Conservation (phyloP, 1,140 invertebrate species). For the Habropoda laboriosa region DNA sequence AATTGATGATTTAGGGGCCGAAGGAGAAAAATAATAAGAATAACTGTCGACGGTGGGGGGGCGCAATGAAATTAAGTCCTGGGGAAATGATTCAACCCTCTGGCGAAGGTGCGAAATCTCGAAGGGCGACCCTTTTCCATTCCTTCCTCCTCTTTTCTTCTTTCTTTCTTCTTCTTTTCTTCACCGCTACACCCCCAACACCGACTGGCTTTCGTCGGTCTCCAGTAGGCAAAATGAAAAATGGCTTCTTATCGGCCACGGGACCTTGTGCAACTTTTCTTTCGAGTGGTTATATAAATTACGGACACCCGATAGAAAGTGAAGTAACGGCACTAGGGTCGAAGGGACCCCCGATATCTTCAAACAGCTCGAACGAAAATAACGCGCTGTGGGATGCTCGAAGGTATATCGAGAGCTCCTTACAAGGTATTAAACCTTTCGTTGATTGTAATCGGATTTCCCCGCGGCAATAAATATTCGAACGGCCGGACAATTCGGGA, state of each 20-base stretch:
- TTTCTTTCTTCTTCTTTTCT: slow-evolving; percentile 45
- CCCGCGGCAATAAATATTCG: neutral
- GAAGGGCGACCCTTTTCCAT: slow-evolving; percentile 39
- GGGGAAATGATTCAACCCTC: slow-evolving; percentile 18
- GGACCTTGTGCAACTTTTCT: slow-evolving; percentile 42
- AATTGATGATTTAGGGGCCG: slow-evolving; percentile 44
- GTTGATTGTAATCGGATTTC: slow-evolving; percentile 14
- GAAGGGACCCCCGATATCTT: slow-evolving; percentile 16
- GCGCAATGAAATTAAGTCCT: slow-evolving; percentile 38
- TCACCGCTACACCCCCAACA: slow-evolving; percentile 55
- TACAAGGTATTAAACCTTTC: slow-evolving; percentile 9
- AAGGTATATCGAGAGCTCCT: slow-evolving; percentile 18
- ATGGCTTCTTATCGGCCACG: slow-evolving; percentile 58
- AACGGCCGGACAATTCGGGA: neutral
- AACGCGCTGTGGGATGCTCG: neutral
- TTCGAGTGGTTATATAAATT: slow-evolving; percentile 56
- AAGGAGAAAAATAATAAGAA: slow-evolving; percentile 44
- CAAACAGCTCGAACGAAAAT: slow-evolving; percentile 36
- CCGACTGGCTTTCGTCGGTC: slow-evolving; percentile 58
- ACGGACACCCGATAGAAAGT: slow-evolving; percentile 45
- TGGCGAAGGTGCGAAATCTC: slow-evolving; percentile 32
- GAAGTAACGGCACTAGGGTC: slow-evolving; percentile 14
- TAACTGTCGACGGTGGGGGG: neutral
- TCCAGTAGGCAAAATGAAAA: slow-evolving; percentile 65
- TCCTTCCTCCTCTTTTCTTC: slow-evolving; percentile 32